Evolutionary conservation across 2,797 vertebrate species (phyloP).

Genomic region (Chaunax sp.): DNA sequence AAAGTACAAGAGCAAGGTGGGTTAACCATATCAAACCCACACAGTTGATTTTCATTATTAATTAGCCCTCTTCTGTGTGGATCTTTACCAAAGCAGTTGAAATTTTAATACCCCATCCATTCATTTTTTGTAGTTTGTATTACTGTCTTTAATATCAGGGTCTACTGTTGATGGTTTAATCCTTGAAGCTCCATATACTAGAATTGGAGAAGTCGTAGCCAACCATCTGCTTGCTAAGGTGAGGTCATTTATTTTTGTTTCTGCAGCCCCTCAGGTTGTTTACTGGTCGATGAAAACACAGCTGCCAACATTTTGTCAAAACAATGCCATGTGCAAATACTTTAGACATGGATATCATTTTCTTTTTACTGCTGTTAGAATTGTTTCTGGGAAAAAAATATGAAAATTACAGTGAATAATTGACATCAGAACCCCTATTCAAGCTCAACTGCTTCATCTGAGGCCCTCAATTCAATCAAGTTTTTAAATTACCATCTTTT

Average conservation of each 20-base stretch:
- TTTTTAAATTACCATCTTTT: too few relatives aligned
- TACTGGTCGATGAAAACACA: too few relatives aligned
- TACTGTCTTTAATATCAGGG: constrained; percentile 44
- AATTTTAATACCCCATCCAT: neutral
- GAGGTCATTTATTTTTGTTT: constrained; percentile 29
- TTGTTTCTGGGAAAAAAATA: neutral
- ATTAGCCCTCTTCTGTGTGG: neutral
- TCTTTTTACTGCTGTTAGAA: too few relatives aligned
- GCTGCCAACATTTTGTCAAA: too few relatives aligned
- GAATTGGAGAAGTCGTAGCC: constrained; percentile 70
- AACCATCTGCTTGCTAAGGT: constrained; percentile 79
- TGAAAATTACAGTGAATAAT: too few relatives aligned
- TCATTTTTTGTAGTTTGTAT: neutral
- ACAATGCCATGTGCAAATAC: too few relatives aligned
- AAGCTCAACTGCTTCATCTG: neutral
- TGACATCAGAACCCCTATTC: neutral
- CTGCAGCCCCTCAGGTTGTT: neutral
- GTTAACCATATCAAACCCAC: neutral
- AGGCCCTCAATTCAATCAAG: neutral
- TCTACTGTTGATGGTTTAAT: constrained; percentile 81
- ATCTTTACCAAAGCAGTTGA: too few relatives aligned
- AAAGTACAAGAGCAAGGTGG: constrained; percentile 84
- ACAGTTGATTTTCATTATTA: neutral
- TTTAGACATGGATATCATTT: too few relatives aligned
- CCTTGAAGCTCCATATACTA: constrained; percentile 87